Evolutionary conservation across 2,797 vertebrate species (phyloP), one percentile per base, ranked within the genome.

Genomic region (Anniella stebbinsi): DNA sequence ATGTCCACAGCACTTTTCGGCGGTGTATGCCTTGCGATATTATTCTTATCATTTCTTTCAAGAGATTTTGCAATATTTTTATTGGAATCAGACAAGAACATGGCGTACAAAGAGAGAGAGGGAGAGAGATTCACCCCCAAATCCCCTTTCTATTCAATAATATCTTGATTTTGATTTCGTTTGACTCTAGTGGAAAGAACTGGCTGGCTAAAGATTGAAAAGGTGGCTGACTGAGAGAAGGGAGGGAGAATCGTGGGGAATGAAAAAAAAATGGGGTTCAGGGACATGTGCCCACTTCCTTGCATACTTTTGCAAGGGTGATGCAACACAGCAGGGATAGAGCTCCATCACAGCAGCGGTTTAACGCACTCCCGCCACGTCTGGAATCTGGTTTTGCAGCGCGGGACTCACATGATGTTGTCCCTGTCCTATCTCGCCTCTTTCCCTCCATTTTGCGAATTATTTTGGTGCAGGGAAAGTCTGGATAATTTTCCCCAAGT

Each of bases 31-130:
- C 0, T 13, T 10, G 51, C 1, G 23, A 7, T 21, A 12, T 67
- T 75, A 75, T 75, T 73, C 80, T 82, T 73, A 88, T 73, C 69
- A 1, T 75, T 63, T 3, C 2, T 63, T 82, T 60, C 41, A 57
- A 81, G 45, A 63, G 15, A 54, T 67, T 75, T 67, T 66, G 57
- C 84, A 82, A 72, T 75, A 67, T 75, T 87, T 81, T 75, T 75
- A 28, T 63, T 86, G 84, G 84, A 88, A 73, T 82, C 78, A 81
- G 77, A 86, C 36, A 54, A 80, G 76, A 45, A 69, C 30, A 25
- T 81, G 69, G 66, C 57, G 77, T 48, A 11, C 83, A 48, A 63
- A 57, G 33, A 9, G 18, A 80, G 12, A 9, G 48, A n/a, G 78
- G 21, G 12, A 1, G 12, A 33, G 33, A 17, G 69, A 33, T 72